These are phyloP conservation scores for Dermolepida albohirtum DNA, from an alignment of 2,888 invertebrate species.

Conservation along the genomic window DNA sequence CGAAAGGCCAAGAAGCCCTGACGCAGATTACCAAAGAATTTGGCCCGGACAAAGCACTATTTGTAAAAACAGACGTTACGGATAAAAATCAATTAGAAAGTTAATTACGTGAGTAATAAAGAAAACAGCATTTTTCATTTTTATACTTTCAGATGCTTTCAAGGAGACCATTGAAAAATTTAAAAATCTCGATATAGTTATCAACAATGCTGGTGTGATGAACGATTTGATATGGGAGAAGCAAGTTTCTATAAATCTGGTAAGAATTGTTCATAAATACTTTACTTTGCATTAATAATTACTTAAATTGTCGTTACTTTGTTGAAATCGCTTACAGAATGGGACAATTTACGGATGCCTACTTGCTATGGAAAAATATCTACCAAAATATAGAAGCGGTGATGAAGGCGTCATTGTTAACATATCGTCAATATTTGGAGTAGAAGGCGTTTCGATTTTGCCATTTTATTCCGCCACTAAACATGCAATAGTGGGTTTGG, in stretches of 20 bases:
- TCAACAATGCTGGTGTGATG: constrained; percentile 76
- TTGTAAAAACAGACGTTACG: constrained; percentile 77
- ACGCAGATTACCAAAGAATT: constrained; percentile 68
- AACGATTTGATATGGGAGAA: constrained; percentile 24
- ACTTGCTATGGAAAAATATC: constrained; percentile 20
- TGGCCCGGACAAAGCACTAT: constrained; percentile 74
- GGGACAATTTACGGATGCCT: constrained; percentile 14
- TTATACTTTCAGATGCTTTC: constrained; percentile 26
- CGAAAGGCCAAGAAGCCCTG: constrained; percentile 30
- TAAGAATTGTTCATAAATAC: constrained; percentile 4
- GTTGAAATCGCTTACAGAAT: not conserved
- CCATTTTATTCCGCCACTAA: constrained; percentile 34
- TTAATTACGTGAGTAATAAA: not conserved
- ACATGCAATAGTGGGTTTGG: constrained; percentile 12
- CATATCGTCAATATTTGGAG: constrained; percentile 10
- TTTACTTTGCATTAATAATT: no score
- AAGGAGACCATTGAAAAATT: constrained; percentile 22
- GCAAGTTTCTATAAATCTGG: constrained; percentile 13
- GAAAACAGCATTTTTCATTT: no score
- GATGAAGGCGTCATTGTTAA: constrained; percentile 26
- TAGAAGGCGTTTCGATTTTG: not conserved
- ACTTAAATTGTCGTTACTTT: no score
- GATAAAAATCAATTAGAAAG: constrained; percentile 60
- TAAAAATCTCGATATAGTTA: constrained; percentile 19
- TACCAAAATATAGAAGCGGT: constrained; percentile 17